Evolutionary conservation across 2,113 vertebrate genomes (phyloP).

Genomic region (Eolophus roseicapilla): DNA sequence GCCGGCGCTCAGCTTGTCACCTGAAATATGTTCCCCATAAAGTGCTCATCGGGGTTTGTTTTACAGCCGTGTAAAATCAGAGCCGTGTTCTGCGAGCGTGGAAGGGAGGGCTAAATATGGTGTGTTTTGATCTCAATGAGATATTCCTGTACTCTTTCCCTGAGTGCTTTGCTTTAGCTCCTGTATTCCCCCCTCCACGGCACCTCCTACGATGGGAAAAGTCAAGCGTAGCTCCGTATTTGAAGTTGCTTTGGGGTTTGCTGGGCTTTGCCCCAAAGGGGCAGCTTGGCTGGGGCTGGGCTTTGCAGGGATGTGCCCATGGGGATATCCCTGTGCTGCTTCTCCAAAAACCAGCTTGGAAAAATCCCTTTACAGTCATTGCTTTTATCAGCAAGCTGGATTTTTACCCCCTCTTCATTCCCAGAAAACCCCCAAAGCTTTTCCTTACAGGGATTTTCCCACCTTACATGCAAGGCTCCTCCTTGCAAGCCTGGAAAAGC

Average conservation of each 20-base stretch:
- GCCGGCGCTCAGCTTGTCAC: not conserved
- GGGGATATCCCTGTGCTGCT: not conserved
- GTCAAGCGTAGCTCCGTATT: not conserved
- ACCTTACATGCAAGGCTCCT: not conserved
- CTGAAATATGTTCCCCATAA: not conserved
- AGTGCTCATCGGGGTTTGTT: not conserved
- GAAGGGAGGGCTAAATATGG: not conserved
- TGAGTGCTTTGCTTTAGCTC: not conserved
- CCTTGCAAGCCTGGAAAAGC: not conserved
- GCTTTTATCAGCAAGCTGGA: not conserved
- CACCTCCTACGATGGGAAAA: not conserved
- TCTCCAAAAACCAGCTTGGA: not conserved
- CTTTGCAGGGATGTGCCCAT: not conserved
- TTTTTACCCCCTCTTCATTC: not conserved
- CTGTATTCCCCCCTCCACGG: fast-evolving
- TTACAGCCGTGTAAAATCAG: not conserved
- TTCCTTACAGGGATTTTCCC: not conserved
- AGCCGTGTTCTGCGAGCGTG: not conserved
- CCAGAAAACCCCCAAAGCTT: not conserved
- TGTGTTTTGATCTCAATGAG: not conserved
- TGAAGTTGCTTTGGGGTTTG: not conserved
- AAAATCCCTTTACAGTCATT: not conserved
- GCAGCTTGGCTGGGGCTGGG: not conserved
- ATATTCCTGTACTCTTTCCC: not conserved
- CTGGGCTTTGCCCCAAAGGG: not conserved